Base-by-base conservation (phyloP, 1,140 invertebrate genomes). In the Centruroides sculpturatus region DNA sequence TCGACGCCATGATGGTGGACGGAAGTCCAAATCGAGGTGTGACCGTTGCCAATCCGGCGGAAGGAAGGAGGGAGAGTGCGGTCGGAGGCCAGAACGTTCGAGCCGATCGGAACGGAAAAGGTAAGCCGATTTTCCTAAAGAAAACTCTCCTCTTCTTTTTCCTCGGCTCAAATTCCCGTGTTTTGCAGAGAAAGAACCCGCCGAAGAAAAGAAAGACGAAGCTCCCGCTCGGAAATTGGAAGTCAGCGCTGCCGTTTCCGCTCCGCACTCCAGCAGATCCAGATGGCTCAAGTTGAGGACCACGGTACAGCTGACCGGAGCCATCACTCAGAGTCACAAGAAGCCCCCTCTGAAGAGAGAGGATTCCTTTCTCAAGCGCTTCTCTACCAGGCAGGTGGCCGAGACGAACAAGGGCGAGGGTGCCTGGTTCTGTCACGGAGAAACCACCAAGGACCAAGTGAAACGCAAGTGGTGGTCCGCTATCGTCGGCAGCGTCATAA, bases 241-340 rank as follows among this genome's bases (percentile, higher is more conserved):
- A 41, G 41, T 41, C 5, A 41, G 8, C 8, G 41, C 41, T 41
- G 1, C 41, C 5, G 41, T 41, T 6, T 47, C 59, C 47, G 47
- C 50, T 9, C 46, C 56, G 41, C 35, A 41, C n/a, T 67, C 69
- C 59, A 36, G 87, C 68, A 91, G 89, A 74, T 88, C 92, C 71
- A 82, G 89, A 75, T 96, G 92, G 92, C 88, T 91, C 83, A 93
- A 94, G 75, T 77, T 96, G 59, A 79, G 91, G 49, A 92, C 89
- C 35, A 93, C 90, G 3, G 89, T 96, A 58, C 89, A 93, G 73
- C 79, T 92, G 61, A 89, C 90, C 46, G 89, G 87, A 48, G 90
- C 89, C 41, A 91, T 95, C 70, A 71, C 73, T 23, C 72, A 72
- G 47, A 73, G 72, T 10, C 71, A 70, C 62, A 85, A 87, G 74